Evolutionary conservation across 2,113 vertebrate species (phyloP).

Genomic region (Hemichromis elongatus): DNA sequence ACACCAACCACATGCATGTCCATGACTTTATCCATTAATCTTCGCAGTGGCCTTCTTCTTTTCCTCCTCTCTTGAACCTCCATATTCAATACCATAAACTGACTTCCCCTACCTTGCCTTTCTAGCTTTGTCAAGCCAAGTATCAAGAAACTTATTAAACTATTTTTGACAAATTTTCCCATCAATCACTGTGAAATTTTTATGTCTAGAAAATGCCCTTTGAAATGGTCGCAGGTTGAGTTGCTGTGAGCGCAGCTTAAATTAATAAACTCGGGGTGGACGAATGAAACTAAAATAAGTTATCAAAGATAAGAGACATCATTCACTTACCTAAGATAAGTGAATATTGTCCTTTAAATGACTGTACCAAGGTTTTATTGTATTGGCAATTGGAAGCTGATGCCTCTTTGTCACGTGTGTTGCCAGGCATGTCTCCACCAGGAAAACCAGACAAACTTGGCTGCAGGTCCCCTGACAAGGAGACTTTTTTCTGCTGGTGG

Average conservation of each 20-base stretch:
- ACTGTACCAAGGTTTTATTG: background rate
- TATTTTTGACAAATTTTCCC: background rate
- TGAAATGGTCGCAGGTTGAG: background rate
- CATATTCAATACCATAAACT: background rate
- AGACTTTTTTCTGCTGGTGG: constrained; percentile 94
- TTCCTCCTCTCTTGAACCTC: background rate
- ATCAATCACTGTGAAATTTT: background rate
- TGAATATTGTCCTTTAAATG: background rate
- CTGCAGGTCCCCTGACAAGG: constrained; percentile 86
- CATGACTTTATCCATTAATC: background rate
- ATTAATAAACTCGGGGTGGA: background rate
- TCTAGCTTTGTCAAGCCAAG: background rate
- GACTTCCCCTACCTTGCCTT: background rate
- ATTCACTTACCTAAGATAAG: background rate
- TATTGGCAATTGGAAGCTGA: background rate
- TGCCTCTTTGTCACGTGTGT: constrained; percentile 27
- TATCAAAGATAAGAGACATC: background rate
- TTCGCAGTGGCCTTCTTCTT: background rate
- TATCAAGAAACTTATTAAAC: background rate
- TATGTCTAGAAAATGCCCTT: background rate
- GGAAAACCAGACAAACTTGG: constrained; percentile 76
- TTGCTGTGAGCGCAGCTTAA: background rate
- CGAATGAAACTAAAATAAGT: background rate
- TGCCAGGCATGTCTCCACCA: constrained; percentile 78
- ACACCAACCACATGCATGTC: background rate